These are phyloP conservation scores for Coleophora deauratella DNA, from an alignment of 2,888 invertebrate genomes.

Conservation along the genomic window DNA sequence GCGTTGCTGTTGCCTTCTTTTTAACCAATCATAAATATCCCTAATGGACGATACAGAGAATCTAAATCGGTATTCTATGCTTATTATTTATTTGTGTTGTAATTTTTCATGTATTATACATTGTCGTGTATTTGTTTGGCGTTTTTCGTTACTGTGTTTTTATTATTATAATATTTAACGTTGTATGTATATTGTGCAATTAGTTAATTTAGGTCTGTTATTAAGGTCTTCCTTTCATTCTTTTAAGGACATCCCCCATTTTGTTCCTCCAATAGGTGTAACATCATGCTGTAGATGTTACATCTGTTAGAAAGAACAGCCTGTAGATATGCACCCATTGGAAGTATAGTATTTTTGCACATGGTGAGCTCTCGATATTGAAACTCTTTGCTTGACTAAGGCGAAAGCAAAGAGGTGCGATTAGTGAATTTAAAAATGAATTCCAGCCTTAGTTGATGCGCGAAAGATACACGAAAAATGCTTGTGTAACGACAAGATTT, in stretches of 20 bases:
- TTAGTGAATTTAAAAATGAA: conserved; percentile 5
- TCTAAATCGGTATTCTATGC: too few relatives aligned
- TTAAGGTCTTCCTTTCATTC: conserved; percentile 23
- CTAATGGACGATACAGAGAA: too few relatives aligned
- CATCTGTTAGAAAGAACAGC: conserved; percentile 2
- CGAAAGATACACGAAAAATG: too few relatives aligned
- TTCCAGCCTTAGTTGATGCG: too few relatives aligned
- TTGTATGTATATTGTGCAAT: conserved; percentile 19
- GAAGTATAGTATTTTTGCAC: conserved; percentile 30
- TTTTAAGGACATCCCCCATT: conserved; percentile 36
- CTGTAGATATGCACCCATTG: conserved; percentile 33
- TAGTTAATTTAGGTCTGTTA: not conserved
- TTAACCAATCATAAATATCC: too few relatives aligned
- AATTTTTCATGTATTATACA: too few relatives aligned
- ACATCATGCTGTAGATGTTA: not conserved
- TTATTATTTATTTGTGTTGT: too few relatives aligned
- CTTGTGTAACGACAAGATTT: too few relatives aligned
- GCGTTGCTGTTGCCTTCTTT: too few relatives aligned
- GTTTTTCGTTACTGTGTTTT: not conserved
- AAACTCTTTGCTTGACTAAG: conserved; percentile 8
- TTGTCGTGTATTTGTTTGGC: too few relatives aligned
- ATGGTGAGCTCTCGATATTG: conserved; percentile 37
- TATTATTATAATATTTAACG: not conserved
- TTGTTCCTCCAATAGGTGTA: conserved; percentile 26
- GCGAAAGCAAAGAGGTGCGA: conserved; percentile 13